Evolutionary conservation across 2,797 vertebrate species (phyloP).

Genomic region (Malurus splendens): DNA sequence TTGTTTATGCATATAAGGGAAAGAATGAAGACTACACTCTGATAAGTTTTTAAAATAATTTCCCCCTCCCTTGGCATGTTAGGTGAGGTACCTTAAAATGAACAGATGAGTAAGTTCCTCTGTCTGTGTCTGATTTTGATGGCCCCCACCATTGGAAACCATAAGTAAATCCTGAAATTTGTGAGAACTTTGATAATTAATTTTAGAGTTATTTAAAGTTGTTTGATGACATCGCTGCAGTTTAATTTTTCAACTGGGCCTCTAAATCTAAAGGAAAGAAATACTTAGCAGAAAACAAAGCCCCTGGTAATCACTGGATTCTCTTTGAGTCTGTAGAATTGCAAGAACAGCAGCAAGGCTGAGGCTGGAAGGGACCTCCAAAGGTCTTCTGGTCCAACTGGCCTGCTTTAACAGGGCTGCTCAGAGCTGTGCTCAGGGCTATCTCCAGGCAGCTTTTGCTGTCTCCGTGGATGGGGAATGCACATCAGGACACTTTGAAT

Average conservation of each 20-base stretch:
- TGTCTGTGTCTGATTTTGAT: background rate
- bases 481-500: background rate
- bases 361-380: background rate
- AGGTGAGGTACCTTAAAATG: background rate
- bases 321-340: background rate
- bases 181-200: background rate
- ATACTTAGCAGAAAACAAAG: background rate
- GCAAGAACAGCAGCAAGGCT: background rate
- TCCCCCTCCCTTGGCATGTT: background rate
- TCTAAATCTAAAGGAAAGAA: background rate
- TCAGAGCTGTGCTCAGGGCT: background rate
- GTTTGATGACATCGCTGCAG: background rate
- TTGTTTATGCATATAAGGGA: rapidly evolving
- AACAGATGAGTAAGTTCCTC: background rate
- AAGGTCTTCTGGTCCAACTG: background rate
- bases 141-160: background rate
- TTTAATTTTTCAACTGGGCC: background rate
- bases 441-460: background rate
- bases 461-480: background rate
- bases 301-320: background rate
- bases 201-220: background rate
- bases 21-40: background rate
- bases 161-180: background rate
- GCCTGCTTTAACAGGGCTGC: background rate
- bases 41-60: background rate